Evolutionary conservation across 92 coral and sea anemone genomes (phyloP).

Genomic region (Porites cylindrica): DNA sequence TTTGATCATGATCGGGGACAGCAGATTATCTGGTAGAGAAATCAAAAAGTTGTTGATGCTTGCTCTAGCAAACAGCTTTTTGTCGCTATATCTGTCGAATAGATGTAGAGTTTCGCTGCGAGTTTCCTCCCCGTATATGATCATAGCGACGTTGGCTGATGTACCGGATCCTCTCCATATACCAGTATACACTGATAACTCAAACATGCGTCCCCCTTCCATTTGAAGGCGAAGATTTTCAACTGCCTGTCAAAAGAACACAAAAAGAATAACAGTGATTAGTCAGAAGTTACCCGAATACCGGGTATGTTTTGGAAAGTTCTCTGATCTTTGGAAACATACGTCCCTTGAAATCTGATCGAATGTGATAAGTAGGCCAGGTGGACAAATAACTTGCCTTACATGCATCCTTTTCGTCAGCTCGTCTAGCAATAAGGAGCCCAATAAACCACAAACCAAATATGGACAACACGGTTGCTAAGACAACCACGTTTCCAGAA

Average conservation of each 20-base stretch:
- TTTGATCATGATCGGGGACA: constrained; percentile 65
- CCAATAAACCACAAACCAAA: constrained; percentile 86
- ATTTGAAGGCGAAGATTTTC: constrained; percentile 86
- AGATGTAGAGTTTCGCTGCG: constrained; percentile 73
- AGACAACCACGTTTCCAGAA: constrained; percentile 83
- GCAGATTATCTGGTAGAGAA: constrained; percentile 78
- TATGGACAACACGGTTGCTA: constrained; percentile 75
- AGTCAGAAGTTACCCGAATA: background rate
- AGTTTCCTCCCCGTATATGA: constrained; percentile 77
- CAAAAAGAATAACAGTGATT: background rate
- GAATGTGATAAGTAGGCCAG: too few species aligned
- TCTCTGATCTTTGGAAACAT: too few species aligned
- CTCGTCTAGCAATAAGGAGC: constrained; percentile 79
- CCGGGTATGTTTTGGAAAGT: too few species aligned
- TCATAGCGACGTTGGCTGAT: constrained; percentile 85
- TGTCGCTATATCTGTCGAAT: constrained; percentile 77
- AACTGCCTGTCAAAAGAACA: constrained; percentile 57
- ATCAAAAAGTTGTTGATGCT: constrained; percentile 81
- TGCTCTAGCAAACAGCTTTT: constrained; percentile 84
- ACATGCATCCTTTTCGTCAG: constrained; percentile 82
- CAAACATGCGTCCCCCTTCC: constrained; percentile 72
- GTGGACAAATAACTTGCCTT: constrained; percentile 63
- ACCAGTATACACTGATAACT: constrained; percentile 90
- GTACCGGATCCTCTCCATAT: constrained; percentile 92
- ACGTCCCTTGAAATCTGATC: too few species aligned